Evolutionary conservation across 2,113 vertebrate genomes (phyloP).

Genomic region (Ciconia boyciana): DNA sequence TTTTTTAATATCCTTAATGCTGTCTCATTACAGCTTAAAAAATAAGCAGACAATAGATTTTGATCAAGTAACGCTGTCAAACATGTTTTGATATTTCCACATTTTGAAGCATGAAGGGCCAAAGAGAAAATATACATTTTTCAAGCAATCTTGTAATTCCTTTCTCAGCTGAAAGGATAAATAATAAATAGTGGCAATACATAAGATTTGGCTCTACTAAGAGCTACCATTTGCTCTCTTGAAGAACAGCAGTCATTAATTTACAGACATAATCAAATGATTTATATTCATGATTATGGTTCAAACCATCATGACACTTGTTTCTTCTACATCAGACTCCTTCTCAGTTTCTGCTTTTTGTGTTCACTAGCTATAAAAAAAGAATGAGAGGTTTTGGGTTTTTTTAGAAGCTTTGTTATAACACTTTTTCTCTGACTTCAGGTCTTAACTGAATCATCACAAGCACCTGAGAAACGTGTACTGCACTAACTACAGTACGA

Average conservation of each 20-base stretch:
- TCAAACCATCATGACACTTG: background rate
- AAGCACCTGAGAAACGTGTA: background rate
- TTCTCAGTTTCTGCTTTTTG: background rate
- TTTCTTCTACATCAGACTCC: background rate
- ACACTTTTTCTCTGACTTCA: background rate
- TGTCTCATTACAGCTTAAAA: background rate
- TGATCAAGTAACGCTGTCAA: background rate
- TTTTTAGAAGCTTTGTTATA: background rate
- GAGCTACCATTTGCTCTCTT: background rate
- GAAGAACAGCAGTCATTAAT: conserved; percentile 10
- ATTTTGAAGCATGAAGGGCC: background rate
- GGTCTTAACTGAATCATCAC: background rate
- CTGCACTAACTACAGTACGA: background rate
- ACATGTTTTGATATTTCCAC: background rate
- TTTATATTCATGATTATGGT: conserved; percentile 7
- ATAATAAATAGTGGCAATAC: background rate
- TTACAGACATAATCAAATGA: background rate
- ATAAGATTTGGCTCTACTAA: background rate
- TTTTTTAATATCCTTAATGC: background rate
- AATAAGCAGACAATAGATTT: background rate
- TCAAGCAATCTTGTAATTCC: background rate
- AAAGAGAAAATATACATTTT: background rate
- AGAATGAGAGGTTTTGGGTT: background rate
- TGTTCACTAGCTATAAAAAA: background rate
- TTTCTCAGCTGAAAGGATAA: background rate